phyloP scores from a whole-genome alignment of 2,113 vertebrate genomes.

The Muscicapa adusta region DNA sequence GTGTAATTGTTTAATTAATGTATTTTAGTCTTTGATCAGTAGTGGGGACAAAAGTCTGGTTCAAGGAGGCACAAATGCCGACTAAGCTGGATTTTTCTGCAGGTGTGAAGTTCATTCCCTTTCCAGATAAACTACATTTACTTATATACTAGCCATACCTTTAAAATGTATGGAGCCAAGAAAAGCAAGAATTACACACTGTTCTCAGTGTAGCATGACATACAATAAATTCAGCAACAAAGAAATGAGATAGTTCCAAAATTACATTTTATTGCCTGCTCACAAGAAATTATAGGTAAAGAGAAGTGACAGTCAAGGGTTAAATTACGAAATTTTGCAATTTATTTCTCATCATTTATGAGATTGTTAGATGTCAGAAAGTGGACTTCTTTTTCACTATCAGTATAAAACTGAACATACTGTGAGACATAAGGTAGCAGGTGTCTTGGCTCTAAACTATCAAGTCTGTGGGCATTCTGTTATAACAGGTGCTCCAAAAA shows the following conservation, averaged over 20 bases:
- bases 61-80: neutral
- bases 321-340: slow-evolving; percentile 73
- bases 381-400: slow-evolving; percentile 76
- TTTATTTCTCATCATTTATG: slow-evolving; percentile 76
- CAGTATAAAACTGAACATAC: slow-evolving; percentile 82
- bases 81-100: neutral
- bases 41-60: neutral
- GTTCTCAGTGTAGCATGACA: neutral
- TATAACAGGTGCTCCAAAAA: slow-evolving; percentile 85
- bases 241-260: neutral
- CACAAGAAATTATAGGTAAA: slow-evolving; percentile 53
- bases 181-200: neutral
- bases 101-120: neutral
- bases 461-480: slow-evolving; percentile 84
- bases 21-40: neutral
- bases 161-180: neutral
- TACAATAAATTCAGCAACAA: neutral
- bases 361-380: slow-evolving; percentile 82
- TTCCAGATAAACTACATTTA: neutral
- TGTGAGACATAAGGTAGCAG: slow-evolving; percentile 85
- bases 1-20: neutral
- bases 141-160: neutral
- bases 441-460: slow-evolving; percentile 82
- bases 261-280: neutral
- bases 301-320: slow-evolving; percentile 62